Evolutionary conservation across 1,140 invertebrate species (phyloP), one percentile per base, ranked within the genome.

Genomic region (Drosophila miranda): DNA sequence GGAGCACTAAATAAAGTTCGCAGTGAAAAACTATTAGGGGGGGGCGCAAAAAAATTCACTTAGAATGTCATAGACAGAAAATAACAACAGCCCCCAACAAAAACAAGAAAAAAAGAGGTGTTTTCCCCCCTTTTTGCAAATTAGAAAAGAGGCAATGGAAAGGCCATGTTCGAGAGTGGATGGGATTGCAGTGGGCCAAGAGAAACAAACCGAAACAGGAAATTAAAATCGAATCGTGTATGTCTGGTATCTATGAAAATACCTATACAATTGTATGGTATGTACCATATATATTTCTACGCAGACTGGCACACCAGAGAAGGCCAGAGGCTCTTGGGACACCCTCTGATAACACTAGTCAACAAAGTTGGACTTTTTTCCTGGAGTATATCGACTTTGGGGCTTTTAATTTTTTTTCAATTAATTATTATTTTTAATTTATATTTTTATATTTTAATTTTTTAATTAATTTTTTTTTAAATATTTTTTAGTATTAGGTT

Each of bases 141-240:
- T 78, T 66, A 60, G 52, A 71, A 71, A 46, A 60, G 67, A 58
- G 30, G 34, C 56, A 78, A 81, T 60, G 58, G 50, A 60, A 51
- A 61, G 56, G 44, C 52, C 54, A 64, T 13, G 11, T 38, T 38
- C 42, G 30, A 54, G 14, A n/a, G 21, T 57, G 67, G 7, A 9
- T 26, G 19, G 58, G 41, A 13, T 14, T n/a, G 43, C 42, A 26
- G 50, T 16, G 53, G 13, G 57, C 14, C 49, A 28, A 6, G 55
- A 56, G 34, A 72, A 34, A 67, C 30, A 74, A 68, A 41, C 58
- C 67, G 49, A 84, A 77, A 84, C 82, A 86, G 81, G 81, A 86
- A 86, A 86, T 86, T 86, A 86, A 87, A 87, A 87, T 67, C 77
- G 81, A 64, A 86, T 86, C 59, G 57, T 64, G 48, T 72, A 50